A percentile compares a stretch with the other conserved stretches of the same genome.
Conservation (phyloP, 2,113 vertebrate species). For the Muntiacus reevesi region DNA sequence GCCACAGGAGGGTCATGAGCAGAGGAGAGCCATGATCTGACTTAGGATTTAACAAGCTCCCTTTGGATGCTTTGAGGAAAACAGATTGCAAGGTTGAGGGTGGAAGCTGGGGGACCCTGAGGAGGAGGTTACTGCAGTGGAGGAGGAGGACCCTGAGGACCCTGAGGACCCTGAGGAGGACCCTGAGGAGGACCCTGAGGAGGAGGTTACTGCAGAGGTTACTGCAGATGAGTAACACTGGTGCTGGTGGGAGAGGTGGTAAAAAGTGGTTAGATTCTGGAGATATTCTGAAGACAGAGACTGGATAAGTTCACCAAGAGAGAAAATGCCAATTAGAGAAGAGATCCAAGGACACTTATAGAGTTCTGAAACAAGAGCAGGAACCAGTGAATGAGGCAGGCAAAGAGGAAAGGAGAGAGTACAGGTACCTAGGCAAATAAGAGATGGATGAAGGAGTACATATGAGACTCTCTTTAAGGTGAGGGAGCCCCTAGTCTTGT, state of each 20-base stretch:
- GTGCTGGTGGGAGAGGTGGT: not conserved
- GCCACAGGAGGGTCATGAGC: not conserved
- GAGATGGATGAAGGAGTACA: not conserved
- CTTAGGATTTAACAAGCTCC: not conserved
- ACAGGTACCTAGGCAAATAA: not conserved
- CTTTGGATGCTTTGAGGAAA: not conserved
- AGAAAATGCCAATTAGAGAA: slow-evolving; percentile 32
- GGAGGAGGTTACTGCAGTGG: not conserved
- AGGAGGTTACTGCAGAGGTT: not conserved
- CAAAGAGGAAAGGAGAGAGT: not conserved
- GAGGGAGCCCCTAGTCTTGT: not conserved
- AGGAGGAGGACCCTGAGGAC: no score
- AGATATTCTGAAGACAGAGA: not conserved
- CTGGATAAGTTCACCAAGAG: not conserved
- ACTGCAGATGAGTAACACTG: not conserved
- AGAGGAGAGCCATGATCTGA: not conserved
- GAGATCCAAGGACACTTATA: not conserved
- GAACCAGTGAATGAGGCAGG: not conserved
- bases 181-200: not conserved
- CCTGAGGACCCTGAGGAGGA: no score
- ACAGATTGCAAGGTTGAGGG: not conserved
- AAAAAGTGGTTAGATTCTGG: not conserved
- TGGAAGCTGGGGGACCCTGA: not conserved
- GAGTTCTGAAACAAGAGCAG: not conserved
- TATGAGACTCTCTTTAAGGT: not conserved